phyloP scores from a whole-genome alignment of 2,888 invertebrate genomes.

The Trissolcus brochymenae region DNA sequence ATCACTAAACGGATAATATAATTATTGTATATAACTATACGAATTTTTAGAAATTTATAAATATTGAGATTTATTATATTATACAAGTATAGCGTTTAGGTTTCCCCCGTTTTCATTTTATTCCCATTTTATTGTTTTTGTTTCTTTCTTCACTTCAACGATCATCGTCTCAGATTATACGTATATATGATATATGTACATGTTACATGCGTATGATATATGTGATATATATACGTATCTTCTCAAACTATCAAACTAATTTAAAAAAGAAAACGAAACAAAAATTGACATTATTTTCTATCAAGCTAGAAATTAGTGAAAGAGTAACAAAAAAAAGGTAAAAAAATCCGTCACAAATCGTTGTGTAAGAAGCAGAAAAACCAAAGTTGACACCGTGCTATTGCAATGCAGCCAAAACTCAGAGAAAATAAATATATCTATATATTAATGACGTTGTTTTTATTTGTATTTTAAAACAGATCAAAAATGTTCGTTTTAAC shows the following conservation, averaged over 20 bases:
- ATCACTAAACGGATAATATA: conserved; percentile 75
- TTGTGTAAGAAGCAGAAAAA: conserved; percentile 46
- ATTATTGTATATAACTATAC: conserved; percentile 77
- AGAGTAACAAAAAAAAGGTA: conserved; percentile 23
- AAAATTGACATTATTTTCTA: conserved; percentile 51
- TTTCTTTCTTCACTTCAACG: conserved; percentile 49
- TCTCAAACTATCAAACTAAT: conserved; percentile 8
- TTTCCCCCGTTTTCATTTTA: conserved; percentile 52
- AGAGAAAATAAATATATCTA: conserved; percentile 8
- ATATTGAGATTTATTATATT: conserved; percentile 77
- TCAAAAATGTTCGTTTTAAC: too few relatives aligned
- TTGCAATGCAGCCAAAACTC: conserved; percentile 50
- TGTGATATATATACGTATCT: neutral
- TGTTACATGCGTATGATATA: too few relatives aligned
- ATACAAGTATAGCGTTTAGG: conserved; percentile 74
- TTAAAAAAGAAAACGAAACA: conserved; percentile 17
- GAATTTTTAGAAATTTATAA: conserved; percentile 77
- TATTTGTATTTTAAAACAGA: conserved; percentile 2
- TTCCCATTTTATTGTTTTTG: conserved; percentile 45
- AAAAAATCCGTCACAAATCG: conserved; percentile 47
- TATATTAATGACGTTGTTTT: conserved; percentile 3
- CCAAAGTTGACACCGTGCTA: conserved; percentile 55
- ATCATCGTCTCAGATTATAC: conserved; percentile 20
- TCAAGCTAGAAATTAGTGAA: conserved; percentile 26
- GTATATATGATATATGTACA: neutral